Base-by-base conservation (phyloP, 1,140 invertebrate species). In the Achatina immaculata region DNA sequence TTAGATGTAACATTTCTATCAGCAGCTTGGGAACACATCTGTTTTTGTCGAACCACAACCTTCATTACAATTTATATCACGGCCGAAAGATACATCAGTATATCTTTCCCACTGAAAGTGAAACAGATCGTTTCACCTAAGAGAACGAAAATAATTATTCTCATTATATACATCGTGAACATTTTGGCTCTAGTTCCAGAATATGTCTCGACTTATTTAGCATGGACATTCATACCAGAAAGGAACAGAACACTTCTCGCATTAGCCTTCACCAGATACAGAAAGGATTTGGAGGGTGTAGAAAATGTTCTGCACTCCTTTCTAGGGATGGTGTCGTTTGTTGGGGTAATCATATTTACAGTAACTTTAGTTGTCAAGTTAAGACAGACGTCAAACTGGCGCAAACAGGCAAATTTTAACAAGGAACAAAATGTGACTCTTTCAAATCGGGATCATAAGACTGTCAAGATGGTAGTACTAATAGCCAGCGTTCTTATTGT, bases 1-100 rank as follows among this genome's bases (percentile, higher is more conserved):
- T 11, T 19, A n/a, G 66, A 68, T 9, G 31, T 76, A 2, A 21
- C 16, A 7, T 65, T 42, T 21, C 38, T 66, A 0, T 4, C 58
- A 45, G 75, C 6, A 14, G 75, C 45, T 2, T 65, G 55, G 55
- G 38, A 24, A 6, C 55, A 66, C 43, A 36, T 28, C 21, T 16
- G 6, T 11, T 78, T 31, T 38, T 31, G 34, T 14, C 31, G 75
- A 6, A 78, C 38, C 28, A 65, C 75, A 28, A 43, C 34, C 36
- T 78, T 28, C 31, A 78, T 78, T 3, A 78, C 75, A 4, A 58
- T 58, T 4, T 78, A 36, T 40, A 28, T 78, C 4, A 78, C 55
- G 1, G 38, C 40, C 42, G 75, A 78, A 45, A 36, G 75, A 34
- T 78, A 21, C 31, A 36, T 78, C 16, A 66, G 11, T 45, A 58